Evolutionary conservation across 35 echinoderm and acorn worm species (phyloP).

Genomic region (Stichopus chloronotus): DNA sequence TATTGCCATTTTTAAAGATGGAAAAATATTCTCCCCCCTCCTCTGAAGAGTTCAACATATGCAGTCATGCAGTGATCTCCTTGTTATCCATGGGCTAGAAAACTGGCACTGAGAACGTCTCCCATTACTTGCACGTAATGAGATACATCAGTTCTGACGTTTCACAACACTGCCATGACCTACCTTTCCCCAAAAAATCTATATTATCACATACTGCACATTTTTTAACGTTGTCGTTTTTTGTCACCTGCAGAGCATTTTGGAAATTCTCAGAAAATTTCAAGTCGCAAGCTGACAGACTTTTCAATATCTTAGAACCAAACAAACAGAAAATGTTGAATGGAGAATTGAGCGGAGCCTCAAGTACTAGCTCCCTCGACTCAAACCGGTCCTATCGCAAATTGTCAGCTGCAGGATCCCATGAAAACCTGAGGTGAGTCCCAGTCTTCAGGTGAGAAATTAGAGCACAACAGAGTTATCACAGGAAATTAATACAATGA

Average conservation of each 20-base stretch:
- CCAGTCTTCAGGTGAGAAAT: neutral
- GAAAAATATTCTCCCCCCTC: no score
- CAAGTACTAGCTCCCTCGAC: conserved; percentile 77
- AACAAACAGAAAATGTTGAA: conserved; percentile 93
- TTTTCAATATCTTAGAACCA: conserved; percentile 81
- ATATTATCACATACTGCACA: no score
- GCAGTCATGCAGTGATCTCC: no score
- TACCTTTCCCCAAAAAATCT: no score
- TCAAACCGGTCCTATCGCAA: conserved; percentile 56
- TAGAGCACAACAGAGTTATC: neutral
- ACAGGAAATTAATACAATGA: neutral
- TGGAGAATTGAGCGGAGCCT: conserved; percentile 86
- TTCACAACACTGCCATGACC: no score
- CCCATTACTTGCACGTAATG: no score
- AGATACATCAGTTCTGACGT: no score
- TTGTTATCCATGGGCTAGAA: no score
- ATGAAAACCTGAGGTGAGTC: conserved; percentile 89
- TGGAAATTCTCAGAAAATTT: conserved; percentile 98
- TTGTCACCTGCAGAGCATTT: conserved; percentile 80
- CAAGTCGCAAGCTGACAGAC: conserved; percentile 80
- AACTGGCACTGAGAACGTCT: no score
- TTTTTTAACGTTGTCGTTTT: neutral
- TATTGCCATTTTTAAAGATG: no score
- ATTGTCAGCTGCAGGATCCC: conserved; percentile 64
- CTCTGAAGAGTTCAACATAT: no score